Evolutionary conservation across 2,888 invertebrate genomes (phyloP), one percentile per base, ranked within the genome.

Genomic region (Criorhina ranunculi): DNA sequence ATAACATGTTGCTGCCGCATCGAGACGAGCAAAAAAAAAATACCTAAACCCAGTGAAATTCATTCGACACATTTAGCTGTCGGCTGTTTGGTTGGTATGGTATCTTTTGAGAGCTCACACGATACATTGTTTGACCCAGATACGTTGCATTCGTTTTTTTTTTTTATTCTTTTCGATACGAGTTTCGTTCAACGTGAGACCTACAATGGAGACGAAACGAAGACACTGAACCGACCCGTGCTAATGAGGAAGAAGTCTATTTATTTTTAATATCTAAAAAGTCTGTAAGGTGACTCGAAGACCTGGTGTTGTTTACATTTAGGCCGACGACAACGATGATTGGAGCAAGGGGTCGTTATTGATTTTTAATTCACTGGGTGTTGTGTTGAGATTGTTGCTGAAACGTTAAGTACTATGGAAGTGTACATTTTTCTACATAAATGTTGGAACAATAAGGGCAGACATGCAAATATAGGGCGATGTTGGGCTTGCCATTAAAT

Each of bases 221-320:
- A 31, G 24, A 64, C 42, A 29, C 17, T 5, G 24, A 11, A 24
- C 33, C 51, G 19, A 64, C 73, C 60, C 67, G 73, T 73, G 80
- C 67, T 80, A 80, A 80, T 80, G 75, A 67, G 73, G 80, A 80
- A 80, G 60, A 73, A 73, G 37, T 80, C 67, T 73, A 75, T 67
- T 73, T 73, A 66, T 73, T 66, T 60, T 53, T 60, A 73, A 60
- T 67, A 44, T 24, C 37, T 49, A 76, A 49, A n/a, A n/a, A n/a
- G n/a, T 42, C 11, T 44, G 62, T 35, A 37, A 62, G 31, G 33
- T 35, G 57, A 57, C 40, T 46, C 44, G 37, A 31, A 49, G 29
- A 57, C 59, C 57, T 59, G n/a, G 66, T 15, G 40, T 67, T 78
- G 55, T 78, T 78, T 62, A 70, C 46, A 55, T 70, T 62, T 51